Conservation (phyloP, 2,888 invertebrate species). For the Tryphoninae sp. region DNA sequence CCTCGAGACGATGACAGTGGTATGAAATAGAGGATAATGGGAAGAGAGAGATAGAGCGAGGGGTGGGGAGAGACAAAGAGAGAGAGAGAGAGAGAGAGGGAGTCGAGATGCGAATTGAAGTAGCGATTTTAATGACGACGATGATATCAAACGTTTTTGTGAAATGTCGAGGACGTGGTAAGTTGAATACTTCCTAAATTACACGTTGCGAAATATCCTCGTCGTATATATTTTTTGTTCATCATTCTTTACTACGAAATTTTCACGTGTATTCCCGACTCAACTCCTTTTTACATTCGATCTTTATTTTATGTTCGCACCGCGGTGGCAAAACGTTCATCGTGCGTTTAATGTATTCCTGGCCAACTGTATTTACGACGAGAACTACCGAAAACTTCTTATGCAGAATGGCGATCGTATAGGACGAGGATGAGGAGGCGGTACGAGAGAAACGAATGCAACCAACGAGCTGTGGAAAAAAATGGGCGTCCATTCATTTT, state of each 20-base stretch:
- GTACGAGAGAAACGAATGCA: background rate
- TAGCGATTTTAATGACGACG: slow-evolving; percentile 6
- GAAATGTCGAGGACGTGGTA: too few species aligned
- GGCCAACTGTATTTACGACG: slow-evolving; percentile 12
- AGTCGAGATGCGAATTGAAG: background rate
- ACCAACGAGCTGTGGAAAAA: slow-evolving; percentile 17
- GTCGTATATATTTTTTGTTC: background rate
- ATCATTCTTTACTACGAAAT: background rate
- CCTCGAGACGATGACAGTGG: background rate
- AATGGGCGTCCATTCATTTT: slow-evolving; percentile 50
- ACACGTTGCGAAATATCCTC: background rate
- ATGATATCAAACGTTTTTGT: background rate
- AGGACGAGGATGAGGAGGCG: slow-evolving; percentile 8
- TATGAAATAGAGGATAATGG: background rate
- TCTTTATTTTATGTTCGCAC: slow-evolving; percentile 15
- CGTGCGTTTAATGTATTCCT: slow-evolving; percentile 40
- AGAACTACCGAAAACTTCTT: background rate
- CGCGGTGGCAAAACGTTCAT: slow-evolving; percentile 4
- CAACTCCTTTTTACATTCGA: slow-evolving; percentile 12
- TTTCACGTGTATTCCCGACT: background rate
- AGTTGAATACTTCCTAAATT: background rate
- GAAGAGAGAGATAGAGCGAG: background rate
- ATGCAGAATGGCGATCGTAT: background rate
- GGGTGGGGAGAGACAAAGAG: background rate
- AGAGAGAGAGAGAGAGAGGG: background rate